phyloP scores from a whole-genome alignment of 2,797 vertebrate species.

The Cuniculus paca region DNA sequence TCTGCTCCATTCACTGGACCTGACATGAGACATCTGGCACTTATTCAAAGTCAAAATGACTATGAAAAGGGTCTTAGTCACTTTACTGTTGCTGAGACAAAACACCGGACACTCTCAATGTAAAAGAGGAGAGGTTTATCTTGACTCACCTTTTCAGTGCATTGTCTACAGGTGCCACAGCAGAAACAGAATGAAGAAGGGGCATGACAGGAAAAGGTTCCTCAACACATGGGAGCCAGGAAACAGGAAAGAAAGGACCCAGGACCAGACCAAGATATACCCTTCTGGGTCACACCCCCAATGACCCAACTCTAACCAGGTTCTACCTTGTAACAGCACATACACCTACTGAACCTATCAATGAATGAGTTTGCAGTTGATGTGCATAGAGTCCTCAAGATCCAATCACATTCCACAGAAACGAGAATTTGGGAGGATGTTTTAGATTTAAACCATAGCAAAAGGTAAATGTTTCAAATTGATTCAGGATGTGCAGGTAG shows the following conservation, averaged over 20 bases:
- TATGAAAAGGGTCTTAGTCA: not conserved
- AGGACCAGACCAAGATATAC: too few relatives aligned
- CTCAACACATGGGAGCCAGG: not conserved
- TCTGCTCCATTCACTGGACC: not conserved
- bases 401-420: too few relatives aligned
- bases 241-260: not conserved
- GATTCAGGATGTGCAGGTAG: too few relatives aligned
- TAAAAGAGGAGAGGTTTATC: not conserved
- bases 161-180: not conserved
- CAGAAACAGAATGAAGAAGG: not conserved
- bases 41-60: not conserved
- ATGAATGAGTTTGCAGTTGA: too few relatives aligned
- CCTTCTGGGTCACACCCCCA: too few relatives aligned
- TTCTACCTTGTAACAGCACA: too few relatives aligned
- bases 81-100: not conserved
- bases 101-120: not conserved
- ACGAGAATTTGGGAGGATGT: too few relatives aligned
- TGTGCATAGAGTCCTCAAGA: too few relatives aligned
- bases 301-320: too few relatives aligned
- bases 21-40: not conserved
- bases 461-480: too few relatives aligned
- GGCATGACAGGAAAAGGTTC: not conserved
- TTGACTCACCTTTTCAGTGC: not conserved
- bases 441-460: too few relatives aligned
- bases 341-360: too few relatives aligned